Base-by-base conservation (phyloP, 1,140 invertebrate genomes). In the Zaprionus tsacasi region DNA sequence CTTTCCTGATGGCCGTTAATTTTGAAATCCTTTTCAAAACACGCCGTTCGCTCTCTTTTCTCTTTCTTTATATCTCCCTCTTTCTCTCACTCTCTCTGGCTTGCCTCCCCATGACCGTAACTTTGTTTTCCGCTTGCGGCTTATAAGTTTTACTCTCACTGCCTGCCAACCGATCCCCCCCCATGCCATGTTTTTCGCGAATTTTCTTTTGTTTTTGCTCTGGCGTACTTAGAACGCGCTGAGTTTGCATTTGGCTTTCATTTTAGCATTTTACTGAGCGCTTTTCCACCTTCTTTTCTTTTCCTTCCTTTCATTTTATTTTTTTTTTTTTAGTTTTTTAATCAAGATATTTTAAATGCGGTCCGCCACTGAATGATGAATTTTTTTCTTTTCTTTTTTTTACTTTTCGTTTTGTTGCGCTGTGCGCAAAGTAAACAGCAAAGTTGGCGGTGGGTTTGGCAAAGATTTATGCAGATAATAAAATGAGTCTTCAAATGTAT, bases 401-500 rank as follows among this genome's bases (percentile, higher is more conserved):
- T 50, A 15, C 38, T 30, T 27, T 56, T 48, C 6, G 15, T 38
- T 65, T 48, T 59, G 21, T 36, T 52, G 40, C 25, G 48, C 43
- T 58, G 45, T 61, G 61, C 1, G 65, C 65, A 74, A 69, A 87
- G 82, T 87, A 87, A 87, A 87, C 82, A 87, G 72, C 54, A 82
- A 87, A 87, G 71, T 86, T 86, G 71, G 79, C 50, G 58, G 64
- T 67, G 72, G 77, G 68, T 77, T 82, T 73, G 79, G 72, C 72
- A 68, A 88, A 82, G 82, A 87, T 82, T 87, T 87, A 87, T 88
- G 85, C 83, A 88, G 83, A 88, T 88, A 87, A 87, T 87, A 88
- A 88, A 87, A 87, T 88, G 83, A 87, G 77, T 82, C 83, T 82
- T 87, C 79, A 79, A 87, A 87, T 87, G 83, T 82, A 87, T 86